These are phyloP conservation scores for Drosophila rellima DNA, from an alignment of 2,888 invertebrate genomes.

Conservation along the genomic window DNA sequence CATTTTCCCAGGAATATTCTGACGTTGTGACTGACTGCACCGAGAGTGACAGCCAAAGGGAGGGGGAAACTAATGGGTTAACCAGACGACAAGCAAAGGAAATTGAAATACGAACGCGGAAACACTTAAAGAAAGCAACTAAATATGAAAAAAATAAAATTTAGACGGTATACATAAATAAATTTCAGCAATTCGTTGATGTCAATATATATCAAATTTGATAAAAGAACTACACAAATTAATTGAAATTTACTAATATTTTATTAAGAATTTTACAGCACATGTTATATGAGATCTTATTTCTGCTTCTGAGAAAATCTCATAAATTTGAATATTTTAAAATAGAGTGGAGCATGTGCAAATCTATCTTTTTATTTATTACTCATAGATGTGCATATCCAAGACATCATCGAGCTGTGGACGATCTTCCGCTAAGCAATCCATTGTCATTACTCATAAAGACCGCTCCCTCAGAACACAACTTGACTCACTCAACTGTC, in stretches of 20 bases:
- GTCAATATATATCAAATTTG: not conserved
- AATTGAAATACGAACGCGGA: constrained; percentile 43
- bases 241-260: not conserved
- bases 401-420: constrained; percentile 3
- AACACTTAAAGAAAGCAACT: constrained; percentile 12
- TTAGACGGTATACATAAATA: constrained; percentile 9
- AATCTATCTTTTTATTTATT: constrained; percentile 15
- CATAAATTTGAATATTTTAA: not conserved
- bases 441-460: constrained; percentile 52
- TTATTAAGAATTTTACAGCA: not conserved
- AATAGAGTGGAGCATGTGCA: not conserved
- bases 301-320: not conserved
- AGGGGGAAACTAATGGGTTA: constrained; percentile 42
- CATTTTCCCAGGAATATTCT: constrained; percentile 68
- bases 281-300: not conserved
- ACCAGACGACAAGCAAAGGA: constrained; percentile 55
- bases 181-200: not conserved
- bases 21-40: constrained; percentile 35
- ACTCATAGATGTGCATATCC: constrained; percentile 15
- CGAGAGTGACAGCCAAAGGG: constrained; percentile 1
- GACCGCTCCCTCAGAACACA: constrained; percentile 34
- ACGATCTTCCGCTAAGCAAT: constrained; percentile 40
- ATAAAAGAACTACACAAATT: not conserved
- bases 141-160: not conserved
- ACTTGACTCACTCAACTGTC: constrained; percentile 43